Evolutionary conservation across 2,888 invertebrate species (phyloP).

Genomic region (Steinernema scapterisci): DNA sequence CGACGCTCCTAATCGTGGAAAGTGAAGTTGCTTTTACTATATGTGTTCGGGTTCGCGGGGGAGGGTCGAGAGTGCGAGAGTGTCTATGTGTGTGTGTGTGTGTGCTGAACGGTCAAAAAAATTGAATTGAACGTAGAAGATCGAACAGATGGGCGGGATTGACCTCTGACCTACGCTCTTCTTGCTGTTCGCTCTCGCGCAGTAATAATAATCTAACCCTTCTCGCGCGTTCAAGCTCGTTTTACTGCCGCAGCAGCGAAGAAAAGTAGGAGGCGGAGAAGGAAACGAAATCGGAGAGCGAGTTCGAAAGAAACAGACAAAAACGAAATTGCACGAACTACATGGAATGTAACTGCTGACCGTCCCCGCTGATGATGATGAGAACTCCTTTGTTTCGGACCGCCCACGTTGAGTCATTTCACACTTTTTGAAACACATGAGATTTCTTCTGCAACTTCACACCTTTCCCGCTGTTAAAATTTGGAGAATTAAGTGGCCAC

Average conservation of each 20-base stretch:
- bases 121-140: slow-evolving; percentile 21
- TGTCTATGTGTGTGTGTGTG: too few relatives aligned
- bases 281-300: neutral
- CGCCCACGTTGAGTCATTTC: too few relatives aligned
- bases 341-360: too few relatives aligned
- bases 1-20: neutral
- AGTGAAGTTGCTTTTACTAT: neutral
- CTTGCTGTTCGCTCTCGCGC: slow-evolving; percentile 5
- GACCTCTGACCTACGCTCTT: slow-evolving; percentile 31
- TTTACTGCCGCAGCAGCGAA: neutral
- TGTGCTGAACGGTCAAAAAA: slow-evolving; percentile 19
- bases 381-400: too few relatives aligned
- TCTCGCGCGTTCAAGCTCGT: slow-evolving; percentile 11
- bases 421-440: too few relatives aligned
- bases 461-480: too few relatives aligned
- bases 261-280: neutral
- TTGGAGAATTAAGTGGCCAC: too few relatives aligned
- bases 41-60: neutral
- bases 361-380: too few relatives aligned
- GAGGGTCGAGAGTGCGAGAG: slow-evolving; percentile 19
- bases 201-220: slow-evolving; percentile 30
- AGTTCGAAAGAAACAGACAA: too few relatives aligned
- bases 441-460: too few relatives aligned
- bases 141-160: slow-evolving; percentile 29
- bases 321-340: too few relatives aligned